A percentile compares a stretch with the other conserved stretches of the same genome.
phyloP scores from a whole-genome alignment of 2,113 vertebrate species.

The Isichthys henryi region DNA sequence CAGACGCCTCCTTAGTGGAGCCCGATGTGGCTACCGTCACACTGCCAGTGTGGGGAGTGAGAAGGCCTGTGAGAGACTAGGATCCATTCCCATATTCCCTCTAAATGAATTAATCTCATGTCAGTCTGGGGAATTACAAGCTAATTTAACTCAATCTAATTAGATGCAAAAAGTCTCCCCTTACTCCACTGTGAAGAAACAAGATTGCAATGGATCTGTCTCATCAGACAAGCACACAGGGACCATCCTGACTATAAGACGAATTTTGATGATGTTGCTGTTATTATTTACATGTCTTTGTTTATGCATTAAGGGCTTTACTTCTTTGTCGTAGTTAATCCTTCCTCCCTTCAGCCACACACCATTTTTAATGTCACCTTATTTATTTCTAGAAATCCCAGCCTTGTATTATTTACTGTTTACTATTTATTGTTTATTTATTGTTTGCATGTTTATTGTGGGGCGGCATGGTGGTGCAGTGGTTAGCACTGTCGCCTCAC shows the following conservation, averaged over 20 bases:
- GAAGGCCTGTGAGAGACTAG: not conserved
- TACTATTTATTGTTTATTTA: not conserved
- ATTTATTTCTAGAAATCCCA: not conserved
- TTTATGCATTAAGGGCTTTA: not conserved
- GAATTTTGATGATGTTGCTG: not conserved
- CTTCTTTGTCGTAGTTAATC: not conserved
- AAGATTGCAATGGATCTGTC: not conserved
- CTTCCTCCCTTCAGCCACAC: not conserved
- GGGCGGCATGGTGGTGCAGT: too few species aligned
- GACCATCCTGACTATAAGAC: not conserved
- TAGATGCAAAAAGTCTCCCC: not conserved
- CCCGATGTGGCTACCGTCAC: not conserved
- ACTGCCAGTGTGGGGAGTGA: not conserved
- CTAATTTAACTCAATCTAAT: not conserved
- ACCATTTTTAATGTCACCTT: not conserved
- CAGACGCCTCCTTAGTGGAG: not conserved
- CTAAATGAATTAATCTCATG: slow-evolving; percentile 7
- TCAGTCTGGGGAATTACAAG: not conserved
- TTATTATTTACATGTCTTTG: not conserved
- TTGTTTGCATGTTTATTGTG: not conserved
- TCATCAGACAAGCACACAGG: not conserved
- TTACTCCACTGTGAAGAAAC: not conserved
- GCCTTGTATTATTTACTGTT: not conserved
- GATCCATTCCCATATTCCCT: not conserved
- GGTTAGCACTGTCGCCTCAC: too few species aligned